Conservation (phyloP, 2,113 vertebrate genomes). For the Rhagologus leucostigma region DNA sequence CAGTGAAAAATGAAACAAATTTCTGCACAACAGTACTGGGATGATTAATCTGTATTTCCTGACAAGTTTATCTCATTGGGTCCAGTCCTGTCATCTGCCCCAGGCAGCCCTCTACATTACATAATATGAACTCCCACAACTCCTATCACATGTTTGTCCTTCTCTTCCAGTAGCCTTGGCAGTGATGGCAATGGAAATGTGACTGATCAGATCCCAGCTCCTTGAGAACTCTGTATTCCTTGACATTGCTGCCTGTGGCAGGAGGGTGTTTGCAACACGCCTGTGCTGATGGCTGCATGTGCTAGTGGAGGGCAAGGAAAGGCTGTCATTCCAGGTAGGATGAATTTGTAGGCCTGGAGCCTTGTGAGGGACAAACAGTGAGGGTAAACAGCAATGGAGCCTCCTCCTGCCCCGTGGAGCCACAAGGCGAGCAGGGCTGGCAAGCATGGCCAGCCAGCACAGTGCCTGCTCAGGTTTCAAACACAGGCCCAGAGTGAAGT, state of each 20-base stretch:
- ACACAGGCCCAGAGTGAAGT: neutral
- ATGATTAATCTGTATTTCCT: neutral
- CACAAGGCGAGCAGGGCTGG: neutral
- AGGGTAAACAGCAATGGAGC: neutral
- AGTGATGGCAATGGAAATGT: neutral
- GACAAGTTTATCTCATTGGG: neutral
- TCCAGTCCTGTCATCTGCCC: neutral
- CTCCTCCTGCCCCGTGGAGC: neutral
- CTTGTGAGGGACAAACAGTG: neutral
- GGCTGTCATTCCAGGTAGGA: neutral
- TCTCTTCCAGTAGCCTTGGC: neutral
- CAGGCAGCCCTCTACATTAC: neutral
- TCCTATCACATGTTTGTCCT: neutral
- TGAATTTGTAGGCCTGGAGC: neutral
- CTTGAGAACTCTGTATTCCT: neutral
- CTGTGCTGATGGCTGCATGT: neutral
- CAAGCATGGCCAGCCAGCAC: neutral
- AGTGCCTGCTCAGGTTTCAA: neutral
- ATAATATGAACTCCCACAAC: neutral
- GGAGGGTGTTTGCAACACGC: neutral
- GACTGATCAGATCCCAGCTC: neutral
- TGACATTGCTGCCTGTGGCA: accelerated
- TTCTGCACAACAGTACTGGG: neutral
- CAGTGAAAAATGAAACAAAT: neutral
- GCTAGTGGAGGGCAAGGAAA: neutral